Base-by-base conservation (phyloP, 2,888 invertebrate genomes). In the Tetragonula carbonaria region DNA sequence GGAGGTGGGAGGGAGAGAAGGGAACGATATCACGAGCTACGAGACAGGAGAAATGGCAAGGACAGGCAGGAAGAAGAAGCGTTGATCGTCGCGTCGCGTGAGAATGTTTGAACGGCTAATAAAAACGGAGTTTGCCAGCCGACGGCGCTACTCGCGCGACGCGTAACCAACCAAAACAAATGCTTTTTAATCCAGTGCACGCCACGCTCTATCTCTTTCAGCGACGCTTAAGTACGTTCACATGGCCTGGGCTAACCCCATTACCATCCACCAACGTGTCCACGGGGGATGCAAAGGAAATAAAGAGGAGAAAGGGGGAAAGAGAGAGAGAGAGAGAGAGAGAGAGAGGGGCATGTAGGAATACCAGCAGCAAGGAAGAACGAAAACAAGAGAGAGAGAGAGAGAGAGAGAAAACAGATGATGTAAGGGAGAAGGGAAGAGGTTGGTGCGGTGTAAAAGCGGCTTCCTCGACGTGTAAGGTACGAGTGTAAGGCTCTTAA, bases 401-500 rank as follows among this genome's bases (percentile, higher is more conserved):
- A 50, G 63, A 70, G 28, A 33, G 72, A 45, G 65, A 50, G 16
- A 33, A 45, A 16, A 53, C 14, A 67, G 67, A 74, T 76, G 28
- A 63, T 18, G 11, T 28, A 63, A 77, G 80, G 38, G 57, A 57
- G n/a, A 51, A 38, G 23, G 57, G 59, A 38, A 53, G 28, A 57
- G 75, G 74, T 71, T 65, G 68, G 71, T 33, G 76, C 70, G 85
- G 86, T 87, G 82, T 86, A 87, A 90, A 84, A 89, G 85, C 84
- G 83, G 87, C 86, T 90, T 86, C 85, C 86, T 72, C 88, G 85
- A 77, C 85, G 88, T 86, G 88, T 84, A 87, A 89, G 88, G 87
- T 89, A 89, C 87, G 88, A 89, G 89, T 89, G 87, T 89, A 89
- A 89, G 88, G 82, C 89, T 90, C 88, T 89, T 90, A 90, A 90